A percentile compares a stretch with the other conserved stretches of the same genome.
Evolutionary conservation across 2,113 vertebrate genomes (phyloP).

Genomic region (Silurus meridionalis): DNA sequence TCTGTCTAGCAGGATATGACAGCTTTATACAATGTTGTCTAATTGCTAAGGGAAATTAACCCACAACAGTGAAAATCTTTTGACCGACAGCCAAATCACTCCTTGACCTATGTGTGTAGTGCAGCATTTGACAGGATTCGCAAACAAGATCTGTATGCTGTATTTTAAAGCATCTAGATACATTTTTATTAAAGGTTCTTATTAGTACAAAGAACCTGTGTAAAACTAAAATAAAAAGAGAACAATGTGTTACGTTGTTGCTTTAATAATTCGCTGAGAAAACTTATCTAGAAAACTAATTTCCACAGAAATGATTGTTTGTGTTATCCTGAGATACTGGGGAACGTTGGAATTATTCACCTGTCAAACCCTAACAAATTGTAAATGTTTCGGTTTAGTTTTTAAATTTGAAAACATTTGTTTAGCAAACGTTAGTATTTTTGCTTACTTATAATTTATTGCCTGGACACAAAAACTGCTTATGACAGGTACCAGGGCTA

Average conservation of each 20-base stretch:
- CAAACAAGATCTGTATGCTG: neutral
- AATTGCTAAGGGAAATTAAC: neutral
- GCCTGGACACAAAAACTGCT: neutral
- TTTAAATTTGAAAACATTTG: neutral
- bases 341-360: neutral
- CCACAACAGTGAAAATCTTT: neutral
- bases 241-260: neutral
- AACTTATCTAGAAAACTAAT: neutral
- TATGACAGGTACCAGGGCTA: neutral
- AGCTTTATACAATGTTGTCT: neutral
- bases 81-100: neutral
- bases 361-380: neutral
- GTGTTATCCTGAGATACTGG: neutral
- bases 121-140: neutral
- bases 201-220: neutral
- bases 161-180: neutral
- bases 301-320: neutral
- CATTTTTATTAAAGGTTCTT: neutral
- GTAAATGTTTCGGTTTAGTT: neutral
- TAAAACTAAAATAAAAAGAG: neutral
- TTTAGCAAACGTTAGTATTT: neutral
- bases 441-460: neutral
- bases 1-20: neutral
- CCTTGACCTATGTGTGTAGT: neutral
- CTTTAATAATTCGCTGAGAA: neutral